Conservation (phyloP, 2,888 invertebrate species). For the Augiades crinisus region DNA sequence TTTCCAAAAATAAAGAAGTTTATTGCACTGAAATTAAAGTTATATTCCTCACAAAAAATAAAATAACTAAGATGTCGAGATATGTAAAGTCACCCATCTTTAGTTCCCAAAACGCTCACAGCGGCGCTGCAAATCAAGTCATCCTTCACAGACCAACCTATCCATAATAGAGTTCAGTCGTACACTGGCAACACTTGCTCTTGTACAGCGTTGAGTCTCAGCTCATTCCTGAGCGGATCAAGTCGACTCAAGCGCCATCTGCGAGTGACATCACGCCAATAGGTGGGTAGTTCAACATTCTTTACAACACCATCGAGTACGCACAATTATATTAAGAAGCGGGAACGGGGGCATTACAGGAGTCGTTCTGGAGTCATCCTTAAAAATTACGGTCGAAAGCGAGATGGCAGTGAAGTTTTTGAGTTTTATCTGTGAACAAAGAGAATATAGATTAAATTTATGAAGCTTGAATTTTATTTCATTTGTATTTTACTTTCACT, state of each 20-base stretch:
- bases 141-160: too few relatives aligned
- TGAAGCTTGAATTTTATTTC: too few relatives aligned
- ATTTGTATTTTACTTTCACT: too few relatives aligned
- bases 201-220: slow-evolving; percentile 6
- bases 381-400: slow-evolving; percentile 67
- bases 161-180: too few relatives aligned
- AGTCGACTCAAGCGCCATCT: slow-evolving; percentile 5
- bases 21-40: too few relatives aligned
- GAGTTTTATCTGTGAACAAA: slow-evolving; percentile 59
- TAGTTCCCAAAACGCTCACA: too few relatives aligned
- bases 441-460: too few relatives aligned
- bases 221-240: slow-evolving; percentile 15
- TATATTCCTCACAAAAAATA: too few relatives aligned
- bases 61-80: too few relatives aligned
- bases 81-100: too few relatives aligned
- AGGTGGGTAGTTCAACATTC: slow-evolving; percentile 28
- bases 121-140: too few relatives aligned
- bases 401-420: slow-evolving; percentile 75
- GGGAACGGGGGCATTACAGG: slow-evolving; percentile 19
- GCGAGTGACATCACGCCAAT: slow-evolving; percentile 19
- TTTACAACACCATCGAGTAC: slow-evolving; percentile 12
- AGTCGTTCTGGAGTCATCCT: slow-evolving; percentile 32
- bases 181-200: not conserved
- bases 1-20: too few relatives aligned
- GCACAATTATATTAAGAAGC: slow-evolving; percentile 20